A percentile compares a stretch with the other conserved stretches of the same genome.
Conservation (phyloP, 2,113 vertebrate genomes). For the Gambusia affinis region DNA sequence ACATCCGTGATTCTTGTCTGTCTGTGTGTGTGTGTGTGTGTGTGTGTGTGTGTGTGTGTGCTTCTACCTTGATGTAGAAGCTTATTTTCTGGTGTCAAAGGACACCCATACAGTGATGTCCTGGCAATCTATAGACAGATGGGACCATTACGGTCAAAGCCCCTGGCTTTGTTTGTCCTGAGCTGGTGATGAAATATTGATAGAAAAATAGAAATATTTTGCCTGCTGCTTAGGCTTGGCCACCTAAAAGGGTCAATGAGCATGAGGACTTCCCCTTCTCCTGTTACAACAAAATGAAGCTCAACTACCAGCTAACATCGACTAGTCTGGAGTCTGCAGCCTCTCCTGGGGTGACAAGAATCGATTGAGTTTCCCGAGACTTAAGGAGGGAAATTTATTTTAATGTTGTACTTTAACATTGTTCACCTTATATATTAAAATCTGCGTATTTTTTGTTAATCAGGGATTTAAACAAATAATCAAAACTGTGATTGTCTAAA, state of each 20-base stretch:
- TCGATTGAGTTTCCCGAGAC: constrained; percentile 68
- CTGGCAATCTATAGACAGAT: constrained; percentile 81
- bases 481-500: too few relatives aligned
- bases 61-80: constrained; percentile 64
- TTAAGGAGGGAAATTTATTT: constrained; percentile 6
- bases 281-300: constrained; percentile 71
- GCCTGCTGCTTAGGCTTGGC: constrained; percentile 76
- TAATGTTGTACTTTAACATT: constrained; percentile 1
- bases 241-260: constrained; percentile 82
- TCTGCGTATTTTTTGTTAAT: too few relatives aligned
- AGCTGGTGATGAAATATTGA: constrained; percentile 86
- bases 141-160: constrained; percentile 81
- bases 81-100: constrained; percentile 80
- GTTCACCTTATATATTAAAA: neutral
- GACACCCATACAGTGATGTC: constrained; percentile 72
- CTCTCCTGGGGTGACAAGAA: constrained; percentile 44
- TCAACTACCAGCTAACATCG: constrained; percentile 57
- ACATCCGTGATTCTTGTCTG: constrained; percentile 54
- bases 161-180: constrained; percentile 79
- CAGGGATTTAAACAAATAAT: too few relatives aligned
- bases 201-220: constrained; percentile 87
- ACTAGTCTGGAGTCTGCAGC: constrained; percentile 53
- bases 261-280: constrained; percentile 72
- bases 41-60: constrained; percentile 42
- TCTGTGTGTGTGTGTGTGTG: constrained; percentile 43